These are phyloP conservation scores for Acanthornis magna DNA, from an alignment of 2,797 vertebrate genomes.

Conservation along the genomic window DNA sequence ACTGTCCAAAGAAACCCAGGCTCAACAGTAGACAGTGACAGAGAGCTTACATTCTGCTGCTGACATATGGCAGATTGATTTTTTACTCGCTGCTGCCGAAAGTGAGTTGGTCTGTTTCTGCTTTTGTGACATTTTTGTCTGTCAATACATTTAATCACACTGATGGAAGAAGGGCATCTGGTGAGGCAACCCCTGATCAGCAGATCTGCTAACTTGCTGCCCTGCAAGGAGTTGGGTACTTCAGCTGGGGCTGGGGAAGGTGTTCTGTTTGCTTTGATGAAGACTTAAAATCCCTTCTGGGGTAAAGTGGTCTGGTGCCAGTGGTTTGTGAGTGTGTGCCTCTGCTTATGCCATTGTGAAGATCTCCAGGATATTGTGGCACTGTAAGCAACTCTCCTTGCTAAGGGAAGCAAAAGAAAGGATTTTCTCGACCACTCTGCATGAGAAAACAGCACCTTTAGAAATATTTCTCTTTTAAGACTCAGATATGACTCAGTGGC, in stretches of 20 bases:
- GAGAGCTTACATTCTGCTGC: neutral
- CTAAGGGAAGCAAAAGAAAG: neutral
- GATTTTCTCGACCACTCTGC: neutral
- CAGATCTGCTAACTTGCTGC: neutral
- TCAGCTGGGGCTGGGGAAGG: neutral
- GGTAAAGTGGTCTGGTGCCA: neutral
- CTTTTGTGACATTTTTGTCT: neutral
- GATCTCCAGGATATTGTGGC: neutral
- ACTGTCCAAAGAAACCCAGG: neutral
- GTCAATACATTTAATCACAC: neutral
- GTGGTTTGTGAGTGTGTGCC: neutral
- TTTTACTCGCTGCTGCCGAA: neutral
- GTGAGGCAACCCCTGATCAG: neutral
- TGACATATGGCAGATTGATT: neutral
- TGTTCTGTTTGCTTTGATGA: neutral
- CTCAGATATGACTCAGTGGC: neutral
- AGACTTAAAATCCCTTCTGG: neutral
- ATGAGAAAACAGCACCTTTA: neutral
- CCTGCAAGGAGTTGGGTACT: neutral
- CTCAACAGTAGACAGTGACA: neutral
- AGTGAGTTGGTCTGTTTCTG: neutral
- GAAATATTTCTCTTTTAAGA: neutral
- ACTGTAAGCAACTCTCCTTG: neutral
- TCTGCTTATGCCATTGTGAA: neutral
- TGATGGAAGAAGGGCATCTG: neutral